Conservation (phyloP, 1,140 invertebrate genomes). For the Formica selysi region DNA sequence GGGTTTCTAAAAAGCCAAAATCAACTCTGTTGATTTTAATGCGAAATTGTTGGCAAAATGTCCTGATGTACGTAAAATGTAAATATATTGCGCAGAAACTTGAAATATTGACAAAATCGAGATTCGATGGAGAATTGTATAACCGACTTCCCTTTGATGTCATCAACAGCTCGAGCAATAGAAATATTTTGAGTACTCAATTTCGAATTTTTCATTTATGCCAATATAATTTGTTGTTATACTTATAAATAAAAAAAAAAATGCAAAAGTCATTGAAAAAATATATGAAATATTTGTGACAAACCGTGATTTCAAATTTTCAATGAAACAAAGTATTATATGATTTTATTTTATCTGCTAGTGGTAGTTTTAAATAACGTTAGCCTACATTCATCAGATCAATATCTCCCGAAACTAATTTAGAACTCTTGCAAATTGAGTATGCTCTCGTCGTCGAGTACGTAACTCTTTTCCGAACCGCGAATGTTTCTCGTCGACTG, state of each 20-base stretch:
- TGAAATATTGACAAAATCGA: slow-evolving; percentile 10
- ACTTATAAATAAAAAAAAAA: background rate
- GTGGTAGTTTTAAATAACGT: too few relatives aligned
- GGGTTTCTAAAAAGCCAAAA: background rate
- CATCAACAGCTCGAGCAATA: background rate
- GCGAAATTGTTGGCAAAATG: background rate
- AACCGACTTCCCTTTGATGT: background rate
- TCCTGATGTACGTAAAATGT: slow-evolving; percentile 1
- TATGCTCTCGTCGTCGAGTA: background rate
- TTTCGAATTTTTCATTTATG: background rate
- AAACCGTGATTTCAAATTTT: background rate
- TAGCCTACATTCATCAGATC: background rate
- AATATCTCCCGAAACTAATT: slow-evolving; percentile 5
- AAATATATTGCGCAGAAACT: slow-evolving; percentile 37
- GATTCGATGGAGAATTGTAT: slow-evolving; percentile 18
- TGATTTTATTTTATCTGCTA: background rate
- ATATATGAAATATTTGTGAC: background rate
- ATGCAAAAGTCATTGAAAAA: background rate
- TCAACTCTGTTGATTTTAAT: slow-evolving; percentile 12
- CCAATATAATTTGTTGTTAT: too few relatives aligned
- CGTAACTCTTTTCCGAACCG: slow-evolving; percentile 30
- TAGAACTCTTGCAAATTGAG: slow-evolving; percentile 18
- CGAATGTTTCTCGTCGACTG: slow-evolving; percentile 34
- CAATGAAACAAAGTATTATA: too few relatives aligned
- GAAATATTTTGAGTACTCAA: background rate